These are phyloP conservation scores for Nylanderia fulva DNA, from an alignment of 1,140 invertebrate species.

Conservation along the genomic window DNA sequence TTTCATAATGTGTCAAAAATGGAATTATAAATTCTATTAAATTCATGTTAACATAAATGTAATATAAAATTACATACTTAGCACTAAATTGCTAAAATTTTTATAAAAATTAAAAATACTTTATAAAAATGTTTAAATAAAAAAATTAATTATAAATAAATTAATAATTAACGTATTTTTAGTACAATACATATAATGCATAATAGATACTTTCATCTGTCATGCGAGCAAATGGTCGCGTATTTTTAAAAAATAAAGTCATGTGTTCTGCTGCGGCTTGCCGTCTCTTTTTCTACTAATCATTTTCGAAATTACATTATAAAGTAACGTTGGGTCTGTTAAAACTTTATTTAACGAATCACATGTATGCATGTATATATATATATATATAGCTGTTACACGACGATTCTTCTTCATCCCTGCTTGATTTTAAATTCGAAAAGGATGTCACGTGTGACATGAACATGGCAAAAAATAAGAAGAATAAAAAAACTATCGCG, in stretches of 20 bases:
- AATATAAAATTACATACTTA: not conserved
- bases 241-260: not conserved
- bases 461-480: conserved; percentile 46
- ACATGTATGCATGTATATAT: no score
- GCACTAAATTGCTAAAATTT: not conserved
- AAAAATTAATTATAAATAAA: conserved; percentile 6
- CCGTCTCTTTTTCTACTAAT: not conserved
- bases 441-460: conserved; percentile 37
- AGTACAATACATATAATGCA: not conserved
- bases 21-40: not conserved
- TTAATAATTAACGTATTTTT: not conserved
- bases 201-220: conserved; percentile 17
- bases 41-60: not conserved
- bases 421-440: conserved; percentile 41
- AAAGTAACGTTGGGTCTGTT: not conserved
- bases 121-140: not conserved
- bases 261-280: not conserved
- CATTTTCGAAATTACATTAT: conserved; percentile 33
- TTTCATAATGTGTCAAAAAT: no score
- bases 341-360: conserved; percentile 26
- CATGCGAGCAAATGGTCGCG: not conserved
- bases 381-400: conserved; percentile 39
- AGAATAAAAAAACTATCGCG: conserved; percentile 6
- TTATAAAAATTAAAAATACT: not conserved
- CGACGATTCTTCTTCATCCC: conserved; percentile 37